These are phyloP conservation scores for Centruroides vittatus DNA, from an alignment of 1,140 invertebrate species.

Conservation along the genomic window DNA sequence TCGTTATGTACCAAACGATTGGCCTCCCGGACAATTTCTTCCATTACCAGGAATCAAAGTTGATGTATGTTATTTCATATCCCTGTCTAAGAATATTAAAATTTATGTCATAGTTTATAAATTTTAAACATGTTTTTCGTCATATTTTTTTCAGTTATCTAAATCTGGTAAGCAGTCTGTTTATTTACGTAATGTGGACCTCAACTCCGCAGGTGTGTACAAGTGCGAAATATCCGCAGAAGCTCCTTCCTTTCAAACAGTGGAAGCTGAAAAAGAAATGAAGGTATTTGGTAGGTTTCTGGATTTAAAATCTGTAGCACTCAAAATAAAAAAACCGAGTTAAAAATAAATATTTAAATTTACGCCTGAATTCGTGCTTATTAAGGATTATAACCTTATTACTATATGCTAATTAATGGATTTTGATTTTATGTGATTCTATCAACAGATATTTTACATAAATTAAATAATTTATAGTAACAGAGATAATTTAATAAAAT, in stretches of 20 bases:
- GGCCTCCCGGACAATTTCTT: constrained; percentile 20
- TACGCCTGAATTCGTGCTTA: neutral
- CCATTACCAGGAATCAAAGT: constrained; percentile 19
- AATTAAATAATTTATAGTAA: too few relatives aligned
- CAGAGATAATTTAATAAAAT: too few relatives aligned
- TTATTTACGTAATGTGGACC: constrained; percentile 19
- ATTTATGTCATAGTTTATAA: too few relatives aligned
- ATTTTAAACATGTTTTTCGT: too few relatives aligned
- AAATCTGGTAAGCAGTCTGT: constrained; percentile 21
- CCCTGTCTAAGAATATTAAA: too few relatives aligned
- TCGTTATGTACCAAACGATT: constrained; percentile 18
- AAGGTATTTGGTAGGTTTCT: constrained; percentile 51
- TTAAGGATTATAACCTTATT: neutral
- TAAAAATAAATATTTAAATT: neutral
- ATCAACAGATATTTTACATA: too few relatives aligned
- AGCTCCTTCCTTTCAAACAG: constrained; percentile 66
- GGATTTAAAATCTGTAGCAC: too few relatives aligned
- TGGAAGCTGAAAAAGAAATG: constrained; percentile 50
- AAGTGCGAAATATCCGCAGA: constrained; percentile 44
- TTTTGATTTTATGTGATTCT: too few relatives aligned
- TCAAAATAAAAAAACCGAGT: neutral
- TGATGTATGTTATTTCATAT: constrained; percentile 14
- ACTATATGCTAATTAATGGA: too few relatives aligned
- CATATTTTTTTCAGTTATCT: constrained; percentile 13
- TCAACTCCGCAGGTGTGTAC: constrained; percentile 22